Conservation (phyloP, 2,797 vertebrate genomes). For the Sandelia bainsii region DNA sequence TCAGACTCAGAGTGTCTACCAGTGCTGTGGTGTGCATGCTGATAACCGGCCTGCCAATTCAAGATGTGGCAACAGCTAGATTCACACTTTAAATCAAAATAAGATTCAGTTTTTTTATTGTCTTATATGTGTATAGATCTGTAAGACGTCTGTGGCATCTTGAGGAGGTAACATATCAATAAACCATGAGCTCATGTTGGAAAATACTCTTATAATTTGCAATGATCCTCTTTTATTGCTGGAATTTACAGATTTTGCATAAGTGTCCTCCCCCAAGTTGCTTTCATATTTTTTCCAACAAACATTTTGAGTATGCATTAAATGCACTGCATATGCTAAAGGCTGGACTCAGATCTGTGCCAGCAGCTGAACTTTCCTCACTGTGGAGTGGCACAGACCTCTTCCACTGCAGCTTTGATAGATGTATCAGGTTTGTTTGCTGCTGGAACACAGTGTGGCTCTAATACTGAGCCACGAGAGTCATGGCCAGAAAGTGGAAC, state of each 20-base stretch:
- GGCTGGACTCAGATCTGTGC: constrained; percentile 25
- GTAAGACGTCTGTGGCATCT: constrained; percentile 1
- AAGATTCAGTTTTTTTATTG: background rate
- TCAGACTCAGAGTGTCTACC: constrained; percentile 54
- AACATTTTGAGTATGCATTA: constrained; percentile 4
- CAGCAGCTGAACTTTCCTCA: constrained; percentile 35
- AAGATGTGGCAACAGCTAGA: constrained; percentile 40
- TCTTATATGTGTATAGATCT: constrained; percentile 10
- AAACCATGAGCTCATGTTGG: constrained; percentile 1
- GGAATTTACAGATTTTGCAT: constrained; percentile 1
- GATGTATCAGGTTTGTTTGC: constrained; percentile 52
- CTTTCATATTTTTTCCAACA: background rate
- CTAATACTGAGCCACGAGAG: constrained; percentile 36
- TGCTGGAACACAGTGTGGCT: constrained; percentile 25
- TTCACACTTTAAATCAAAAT: constrained; percentile 22
- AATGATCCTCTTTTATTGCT: background rate
- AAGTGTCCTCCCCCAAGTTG: too few relatives aligned
- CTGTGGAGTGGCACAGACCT: constrained; percentile 41
- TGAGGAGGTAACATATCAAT: background rate
- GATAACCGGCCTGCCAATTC: constrained; percentile 59
- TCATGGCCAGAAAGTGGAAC: constrained; percentile 26
- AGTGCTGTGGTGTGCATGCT: constrained; percentile 47
- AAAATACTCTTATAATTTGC: constrained; percentile 10
- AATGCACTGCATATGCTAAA: constrained; percentile 13
- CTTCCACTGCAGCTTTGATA: constrained; percentile 48